These are phyloP conservation scores for Caenorhabditis sp. DNA, from an alignment of 2,888 invertebrate genomes.

Conservation along the genomic window DNA sequence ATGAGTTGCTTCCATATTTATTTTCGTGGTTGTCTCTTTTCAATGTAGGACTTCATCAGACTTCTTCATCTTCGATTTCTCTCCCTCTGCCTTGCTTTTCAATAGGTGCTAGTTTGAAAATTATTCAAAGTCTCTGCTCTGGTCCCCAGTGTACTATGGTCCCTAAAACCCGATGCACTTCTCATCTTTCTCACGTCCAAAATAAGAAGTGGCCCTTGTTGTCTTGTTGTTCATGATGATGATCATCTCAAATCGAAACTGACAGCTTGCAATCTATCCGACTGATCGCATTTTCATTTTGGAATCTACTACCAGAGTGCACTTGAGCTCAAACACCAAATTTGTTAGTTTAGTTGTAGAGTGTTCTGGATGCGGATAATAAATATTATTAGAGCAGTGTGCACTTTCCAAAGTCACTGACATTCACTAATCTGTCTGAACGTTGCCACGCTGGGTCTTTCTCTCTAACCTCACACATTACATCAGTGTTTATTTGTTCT, in stretches of 20 bases:
- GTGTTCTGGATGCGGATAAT: slow-evolving; percentile 20
- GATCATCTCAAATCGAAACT: slow-evolving; percentile 16
- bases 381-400: slow-evolving; percentile 12
- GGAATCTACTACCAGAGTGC: not conserved
- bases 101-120: not conserved
- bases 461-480: no score
- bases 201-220: no score
- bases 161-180: not conserved
- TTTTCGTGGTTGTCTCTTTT: not conserved
- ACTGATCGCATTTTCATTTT: not conserved
- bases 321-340: not conserved
- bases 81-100: not conserved
- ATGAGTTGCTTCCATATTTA: not conserved
- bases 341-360: not conserved
- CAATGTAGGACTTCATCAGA: no score
- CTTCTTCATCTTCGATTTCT: slow-evolving; percentile 6
- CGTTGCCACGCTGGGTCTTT: no score
- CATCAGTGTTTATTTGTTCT: no score
- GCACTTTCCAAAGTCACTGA: slow-evolving; percentile 27
- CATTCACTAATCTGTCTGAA: slow-evolving; percentile 18
- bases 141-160: not conserved
- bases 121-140: slow-evolving; percentile 5
- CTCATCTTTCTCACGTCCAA: slow-evolving; percentile 1
- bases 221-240: no score
- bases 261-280: not conserved